A percentile compares a stretch with the other conserved stretches of the same genome.
Conservation (phyloP, 2,113 vertebrate species). For the Pedionomus torquatus region DNA sequence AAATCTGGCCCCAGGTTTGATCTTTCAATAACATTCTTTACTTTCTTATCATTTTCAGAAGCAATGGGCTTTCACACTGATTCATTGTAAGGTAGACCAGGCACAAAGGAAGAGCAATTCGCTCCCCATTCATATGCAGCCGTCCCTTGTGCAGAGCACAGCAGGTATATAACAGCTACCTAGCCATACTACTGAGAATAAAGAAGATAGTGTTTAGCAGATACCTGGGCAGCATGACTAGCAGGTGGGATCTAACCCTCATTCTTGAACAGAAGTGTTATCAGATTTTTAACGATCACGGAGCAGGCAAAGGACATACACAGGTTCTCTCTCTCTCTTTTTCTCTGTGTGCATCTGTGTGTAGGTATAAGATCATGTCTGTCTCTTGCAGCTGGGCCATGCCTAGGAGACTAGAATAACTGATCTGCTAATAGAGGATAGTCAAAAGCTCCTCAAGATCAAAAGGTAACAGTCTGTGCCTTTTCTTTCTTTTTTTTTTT, state of each 20-base stretch:
- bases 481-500: background rate
- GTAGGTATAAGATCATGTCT: background rate
- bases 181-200: background rate
- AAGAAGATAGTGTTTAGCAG: constrained; percentile 51
- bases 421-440: background rate
- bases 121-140: constrained; percentile 30
- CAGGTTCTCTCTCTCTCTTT: background rate
- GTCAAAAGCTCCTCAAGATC: constrained; percentile 13
- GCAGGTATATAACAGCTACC: constrained; percentile 47
- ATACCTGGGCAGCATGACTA: constrained; percentile 32
- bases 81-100: constrained; percentile 37
- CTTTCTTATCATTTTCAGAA: constrained; percentile 65
- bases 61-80: constrained; percentile 45
- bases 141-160: constrained; percentile 23
- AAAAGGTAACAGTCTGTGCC: background rate
- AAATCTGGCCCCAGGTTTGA: constrained; percentile 51
- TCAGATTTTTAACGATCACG: constrained; percentile 47
- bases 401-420: background rate
- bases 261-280: constrained; percentile 20
- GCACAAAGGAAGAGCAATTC: constrained; percentile 50
- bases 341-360: background rate
- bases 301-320: background rate
- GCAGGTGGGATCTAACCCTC: constrained; percentile 35
- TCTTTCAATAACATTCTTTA: constrained; percentile 64
- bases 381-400: background rate